These are phyloP conservation scores for Copidosoma floridanum DNA, from an alignment of 1,140 invertebrate species.

Conservation along the genomic window DNA sequence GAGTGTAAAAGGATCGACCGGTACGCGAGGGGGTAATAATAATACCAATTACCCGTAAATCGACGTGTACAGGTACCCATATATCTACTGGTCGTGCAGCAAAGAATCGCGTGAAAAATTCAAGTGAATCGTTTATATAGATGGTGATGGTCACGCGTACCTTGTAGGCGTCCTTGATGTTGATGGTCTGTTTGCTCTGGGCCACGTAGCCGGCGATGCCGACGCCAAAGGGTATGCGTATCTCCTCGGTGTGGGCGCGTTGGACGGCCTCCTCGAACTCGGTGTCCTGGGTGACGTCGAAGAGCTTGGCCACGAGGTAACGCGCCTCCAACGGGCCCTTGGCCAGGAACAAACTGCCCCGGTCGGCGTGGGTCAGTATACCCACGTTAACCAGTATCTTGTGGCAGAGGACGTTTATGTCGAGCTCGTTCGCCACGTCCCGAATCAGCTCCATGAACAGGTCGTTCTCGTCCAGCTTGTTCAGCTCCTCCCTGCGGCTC, in stretches of 20 bases:
- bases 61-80: too few species aligned
- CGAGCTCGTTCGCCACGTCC: slow-evolving; percentile 89
- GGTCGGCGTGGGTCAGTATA: slow-evolving; percentile 80
- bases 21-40: too few species aligned
- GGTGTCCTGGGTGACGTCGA: slow-evolving; percentile 87
- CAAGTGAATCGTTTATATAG: too few species aligned
- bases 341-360: slow-evolving; percentile 84
- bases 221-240: slow-evolving; percentile 84
- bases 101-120: too few species aligned
- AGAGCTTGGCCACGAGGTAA: slow-evolving; percentile 86
- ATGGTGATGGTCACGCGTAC: too few species aligned
- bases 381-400: slow-evolving; percentile 92
- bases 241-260: slow-evolving; percentile 72
- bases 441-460: slow-evolving; percentile 91
- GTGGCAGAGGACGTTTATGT: slow-evolving; percentile 89
- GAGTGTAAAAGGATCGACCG: too few species aligned
- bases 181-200: slow-evolving; percentile 82
- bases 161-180: slow-evolving; percentile 88
- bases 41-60: too few species aligned
- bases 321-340: slow-evolving; percentile 72
- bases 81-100: too few species aligned
- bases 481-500: slow-evolving; percentile 59
- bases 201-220: slow-evolving; percentile 89
- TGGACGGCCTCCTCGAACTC: slow-evolving; percentile 74
- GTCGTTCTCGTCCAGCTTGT: slow-evolving; percentile 69